Evolutionary conservation across 2,888 invertebrate species (phyloP), one percentile per base, ranked within the genome.

Genomic region (Dendrolimus pini): DNA sequence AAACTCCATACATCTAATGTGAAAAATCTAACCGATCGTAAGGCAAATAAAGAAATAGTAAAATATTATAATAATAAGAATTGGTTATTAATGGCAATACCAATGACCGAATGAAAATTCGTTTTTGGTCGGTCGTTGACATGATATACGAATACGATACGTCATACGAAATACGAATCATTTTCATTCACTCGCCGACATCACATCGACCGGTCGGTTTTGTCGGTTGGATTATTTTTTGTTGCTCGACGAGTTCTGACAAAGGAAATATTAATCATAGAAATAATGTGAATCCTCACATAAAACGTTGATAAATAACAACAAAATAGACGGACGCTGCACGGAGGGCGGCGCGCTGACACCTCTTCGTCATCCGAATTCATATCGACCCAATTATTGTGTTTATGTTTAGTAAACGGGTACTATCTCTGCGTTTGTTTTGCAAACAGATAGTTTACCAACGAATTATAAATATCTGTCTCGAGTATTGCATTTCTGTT

Each of bases 341-440:
- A 12, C 9, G 47, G 9, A 47, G 8, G 47, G 47, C 60, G 61
- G 58, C 59, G 58, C 54, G 41, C 47, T 9, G 47, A 47, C 47
- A 10, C 9, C 9, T 9, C 12, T 47, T 47, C 12, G 47, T 3
- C 30, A 30, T 47, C 47, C 12, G 12, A 47, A 47, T 71, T 63
- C 62, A 63, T 71, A 80, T 77, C 77, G 79, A 80, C 72, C 74
- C 68, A 64, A 66, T 67, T 73, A 64, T 66, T 65, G 76, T 83
- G 86, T 88, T 85, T 87, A 83, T 83, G 83, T 88, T 86, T 80
- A 74, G 47, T 47, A 47, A 47, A 47, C 47, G 78, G 82, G 81
- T 47, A 47, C 30, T 83, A 84, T 77, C 80, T 82, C 70, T 64
- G 74, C 77, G 82, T 87, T 86, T 85, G 85, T 88, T 86, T 86